Evolutionary conservation across 2,113 vertebrate species (phyloP), one percentile per base, ranked within the genome.

Genomic region (Austrofundulus limnaeus): DNA sequence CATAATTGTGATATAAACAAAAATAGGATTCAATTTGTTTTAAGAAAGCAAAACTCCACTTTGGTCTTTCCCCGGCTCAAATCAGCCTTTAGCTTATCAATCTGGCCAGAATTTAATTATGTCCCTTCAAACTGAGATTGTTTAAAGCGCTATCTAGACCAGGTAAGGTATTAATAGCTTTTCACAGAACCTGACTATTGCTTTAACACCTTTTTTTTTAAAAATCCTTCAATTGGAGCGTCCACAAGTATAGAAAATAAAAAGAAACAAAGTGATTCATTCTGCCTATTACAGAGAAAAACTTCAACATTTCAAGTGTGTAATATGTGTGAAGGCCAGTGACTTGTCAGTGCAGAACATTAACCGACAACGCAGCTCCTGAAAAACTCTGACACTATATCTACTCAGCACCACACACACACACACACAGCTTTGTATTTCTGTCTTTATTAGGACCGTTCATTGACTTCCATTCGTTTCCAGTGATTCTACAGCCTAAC

Each of bases 371-470:
- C 54, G 70, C 70, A 77, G 65, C 70, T 65, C 47, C 58, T 70
- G 64, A 61, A 79, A 80, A 80, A 87, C 77, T 81, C 81, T 82
- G 73, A 77, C 70, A 75, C 68, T 75, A n/a, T n/a, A n/a, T 72
- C 88, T 80, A 68, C 61, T 63, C 50, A 77, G 51, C 75, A 63
- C 25, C 64, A 81, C 69, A 59, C 66, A 41, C 47, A 19, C 76
- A 66, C 78, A 72, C 75, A 39, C 25, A 21, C n/a, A 66, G n/a
- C n/a, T n/a, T n/a, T n/a, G n/a, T n/a, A n/a, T n/a, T n/a, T n/a
- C n/a, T n/a, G n/a, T n/a, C n/a, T n/a, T n/a, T n/a, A n/a, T n/a
- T n/a, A n/a, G n/a, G n/a, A n/a, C n/a, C n/a, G n/a, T n/a, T n/a
- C n/a, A n/a, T n/a, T n/a, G n/a, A n/a, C n/a, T n/a, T n/a, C n/a